phyloP scores from a whole-genome alignment of 2,888 invertebrate genomes.

The Platerodrilus igneus region DNA sequence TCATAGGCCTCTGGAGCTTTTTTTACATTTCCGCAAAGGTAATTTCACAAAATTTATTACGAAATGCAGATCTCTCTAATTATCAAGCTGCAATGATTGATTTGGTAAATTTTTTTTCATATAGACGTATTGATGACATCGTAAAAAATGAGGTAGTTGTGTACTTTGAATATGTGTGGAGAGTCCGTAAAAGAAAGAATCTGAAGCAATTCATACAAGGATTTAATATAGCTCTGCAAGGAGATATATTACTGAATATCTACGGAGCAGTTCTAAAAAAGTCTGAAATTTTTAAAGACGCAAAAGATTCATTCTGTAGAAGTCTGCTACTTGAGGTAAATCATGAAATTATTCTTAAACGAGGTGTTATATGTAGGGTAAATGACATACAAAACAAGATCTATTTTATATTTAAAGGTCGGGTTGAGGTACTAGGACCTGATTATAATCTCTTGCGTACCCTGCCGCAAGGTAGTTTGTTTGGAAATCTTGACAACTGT shows the following conservation, averaged over 20 bases:
- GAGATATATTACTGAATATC: constrained; percentile 26
- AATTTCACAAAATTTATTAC: constrained; percentile 18
- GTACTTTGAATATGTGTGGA: constrained; percentile 33
- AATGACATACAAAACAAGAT: constrained; percentile 29
- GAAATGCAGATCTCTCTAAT: constrained; percentile 20
- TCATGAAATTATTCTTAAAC: constrained; percentile 20
- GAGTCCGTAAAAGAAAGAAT: constrained; percentile 21
- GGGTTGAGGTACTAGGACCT: constrained; percentile 31
- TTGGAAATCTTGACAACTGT: constrained; percentile 30
- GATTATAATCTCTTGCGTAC: constrained; percentile 26
- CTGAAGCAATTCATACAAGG: constrained; percentile 12
- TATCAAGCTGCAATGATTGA: constrained; percentile 31
- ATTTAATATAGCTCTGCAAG: constrained; percentile 26
- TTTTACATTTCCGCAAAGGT: constrained; percentile 14
- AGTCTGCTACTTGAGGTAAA: constrained; percentile 18
- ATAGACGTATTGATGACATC: constrained; percentile 26
- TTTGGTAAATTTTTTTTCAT: constrained; percentile 27
- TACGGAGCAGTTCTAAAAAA: constrained; percentile 20
- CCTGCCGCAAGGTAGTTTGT: constrained; percentile 29
- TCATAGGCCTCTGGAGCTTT: constrained; percentile 10
- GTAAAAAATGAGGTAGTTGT: constrained; percentile 27
- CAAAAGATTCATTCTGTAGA: constrained; percentile 22
- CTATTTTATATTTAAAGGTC: constrained; percentile 28
- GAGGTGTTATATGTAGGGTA: constrained; percentile 23
- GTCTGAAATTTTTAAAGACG: constrained; percentile 19